These are phyloP conservation scores for Amphilophus citrinellus DNA, from an alignment of 2,113 vertebrate species.

Conservation along the genomic window DNA sequence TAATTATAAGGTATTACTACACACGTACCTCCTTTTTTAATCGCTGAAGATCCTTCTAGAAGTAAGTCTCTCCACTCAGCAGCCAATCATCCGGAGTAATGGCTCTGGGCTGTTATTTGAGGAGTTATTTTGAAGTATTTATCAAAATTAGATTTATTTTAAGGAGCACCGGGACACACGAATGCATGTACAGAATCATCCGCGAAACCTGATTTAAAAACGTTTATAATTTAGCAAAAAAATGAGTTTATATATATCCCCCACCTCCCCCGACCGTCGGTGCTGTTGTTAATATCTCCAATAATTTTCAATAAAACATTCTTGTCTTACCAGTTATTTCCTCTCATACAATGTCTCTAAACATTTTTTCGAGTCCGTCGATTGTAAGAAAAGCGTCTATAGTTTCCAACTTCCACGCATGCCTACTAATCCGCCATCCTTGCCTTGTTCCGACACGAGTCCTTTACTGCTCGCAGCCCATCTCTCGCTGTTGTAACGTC, in stretches of 20 bases:
- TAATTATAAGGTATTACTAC: not conserved
- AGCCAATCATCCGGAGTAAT: not conserved
- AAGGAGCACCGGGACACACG: too few species aligned
- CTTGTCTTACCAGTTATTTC: not conserved
- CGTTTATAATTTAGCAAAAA: too few species aligned
- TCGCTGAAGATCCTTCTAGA: not conserved
- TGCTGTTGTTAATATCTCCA: not conserved
- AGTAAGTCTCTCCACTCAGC: not conserved
- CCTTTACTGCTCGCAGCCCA: not conserved
- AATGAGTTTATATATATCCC: too few species aligned
- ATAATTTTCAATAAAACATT: not conserved
- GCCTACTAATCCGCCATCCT: conserved; percentile 55
- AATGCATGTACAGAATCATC: too few species aligned
- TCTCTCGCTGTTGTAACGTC: not conserved
- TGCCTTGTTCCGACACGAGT: not conserved
- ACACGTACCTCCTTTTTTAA: not conserved
- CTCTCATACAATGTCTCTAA: rapidly evolving
- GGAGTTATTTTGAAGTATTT: not conserved
- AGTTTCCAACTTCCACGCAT: conserved; percentile 27
- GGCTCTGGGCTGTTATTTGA: not conserved
- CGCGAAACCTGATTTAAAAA: not conserved
- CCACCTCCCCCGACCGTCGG: not conserved
- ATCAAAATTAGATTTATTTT: too few species aligned
- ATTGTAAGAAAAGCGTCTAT: not conserved
- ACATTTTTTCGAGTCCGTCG: rapidly evolving